A percentile compares a stretch with the other conserved stretches of the same genome.
Evolutionary conservation across 2,888 invertebrate species (phyloP).

Genomic region (Drosophila anceps): DNA sequence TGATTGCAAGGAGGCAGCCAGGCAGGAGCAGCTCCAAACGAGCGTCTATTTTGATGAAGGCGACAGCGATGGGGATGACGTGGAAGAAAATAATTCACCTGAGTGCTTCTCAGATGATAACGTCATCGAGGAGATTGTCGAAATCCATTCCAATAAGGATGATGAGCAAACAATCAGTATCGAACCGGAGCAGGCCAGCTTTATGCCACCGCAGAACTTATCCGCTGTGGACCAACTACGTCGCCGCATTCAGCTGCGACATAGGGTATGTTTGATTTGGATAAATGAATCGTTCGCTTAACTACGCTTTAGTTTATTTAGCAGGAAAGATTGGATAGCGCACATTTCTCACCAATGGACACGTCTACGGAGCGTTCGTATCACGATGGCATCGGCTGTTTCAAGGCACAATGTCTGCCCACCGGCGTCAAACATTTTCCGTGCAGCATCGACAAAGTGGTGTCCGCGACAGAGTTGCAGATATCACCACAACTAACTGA

Average conservation of each 20-base stretch:
- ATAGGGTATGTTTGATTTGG: slow-evolving; percentile 31
- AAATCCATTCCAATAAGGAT: slow-evolving; percentile 17
- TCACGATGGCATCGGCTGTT: slow-evolving; percentile 65
- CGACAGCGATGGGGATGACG: neutral
- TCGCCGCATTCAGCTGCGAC: slow-evolving; percentile 37
- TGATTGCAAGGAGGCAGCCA: slow-evolving; percentile 50
- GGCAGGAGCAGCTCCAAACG: slow-evolving; percentile 5
- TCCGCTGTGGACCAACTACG: slow-evolving; percentile 28
- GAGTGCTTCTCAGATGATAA: slow-evolving; percentile 22
- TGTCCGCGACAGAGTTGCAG: slow-evolving; percentile 75
- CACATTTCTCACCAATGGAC: slow-evolving; percentile 76
- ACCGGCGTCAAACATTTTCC: slow-evolving; percentile 72
- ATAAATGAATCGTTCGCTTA: neutral
- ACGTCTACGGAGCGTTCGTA: slow-evolving; percentile 80
- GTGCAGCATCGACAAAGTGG: slow-evolving; percentile 75
- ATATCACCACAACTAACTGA: slow-evolving; percentile 83
- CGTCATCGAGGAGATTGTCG: slow-evolving; percentile 9
- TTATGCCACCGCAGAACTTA: slow-evolving; percentile 11
- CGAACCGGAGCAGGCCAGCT: neutral
- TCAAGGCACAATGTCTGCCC: slow-evolving; percentile 73
- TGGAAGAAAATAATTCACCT: neutral
- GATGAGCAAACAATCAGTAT: neutral
- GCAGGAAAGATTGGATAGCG: slow-evolving; percentile 53
- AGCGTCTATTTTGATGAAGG: neutral
- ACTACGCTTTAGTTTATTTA: neutral